These are phyloP conservation scores for Drosophila merina DNA, from an alignment of 2,888 invertebrate genomes.

Conservation along the genomic window DNA sequence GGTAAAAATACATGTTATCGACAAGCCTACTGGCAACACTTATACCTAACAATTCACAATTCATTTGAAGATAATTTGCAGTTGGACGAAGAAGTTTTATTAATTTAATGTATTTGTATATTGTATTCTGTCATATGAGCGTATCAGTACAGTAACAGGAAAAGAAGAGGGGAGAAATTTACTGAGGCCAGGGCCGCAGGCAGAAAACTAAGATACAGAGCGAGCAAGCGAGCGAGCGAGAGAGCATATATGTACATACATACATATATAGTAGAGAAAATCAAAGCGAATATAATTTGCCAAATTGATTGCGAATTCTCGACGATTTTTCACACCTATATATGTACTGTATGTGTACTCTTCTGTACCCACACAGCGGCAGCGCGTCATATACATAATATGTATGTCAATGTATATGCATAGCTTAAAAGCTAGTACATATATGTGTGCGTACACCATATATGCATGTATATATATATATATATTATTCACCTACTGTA, in stretches of 20 bases:
- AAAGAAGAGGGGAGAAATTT: slow-evolving; percentile 68
- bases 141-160: slow-evolving; percentile 50
- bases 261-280: slow-evolving; percentile 50
- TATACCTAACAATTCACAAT: neutral
- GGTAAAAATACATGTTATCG: too few relatives aligned
- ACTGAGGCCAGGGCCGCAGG: slow-evolving; percentile 75
- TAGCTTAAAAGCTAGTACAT: slow-evolving; percentile 18
- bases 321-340: slow-evolving; percentile 31
- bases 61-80: slow-evolving; percentile 3
- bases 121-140: slow-evolving; percentile 74
- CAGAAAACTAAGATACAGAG: slow-evolving; percentile 58
- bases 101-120: slow-evolving; percentile 77
- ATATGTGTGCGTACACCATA: slow-evolving; percentile 40
- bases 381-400: slow-evolving; percentile 29
- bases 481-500: slow-evolving; percentile 74
- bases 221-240: slow-evolving; percentile 43
- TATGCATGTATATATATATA: slow-evolving; percentile 60
- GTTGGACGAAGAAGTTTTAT: slow-evolving; percentile 77
- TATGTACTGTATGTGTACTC: slow-evolving; percentile 27
- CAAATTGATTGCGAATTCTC: slow-evolving; percentile 23
- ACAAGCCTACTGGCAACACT: neutral
- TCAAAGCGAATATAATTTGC: slow-evolving; percentile 4
- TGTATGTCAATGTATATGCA: slow-evolving; percentile 35
- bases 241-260: slow-evolving; percentile 30
- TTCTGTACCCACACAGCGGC: slow-evolving; percentile 26